A percentile compares a stretch with the other conserved stretches of the same genome.
Evolutionary conservation across 2,888 invertebrate species (phyloP).

Genomic region (Gastracanthus pulcherrimus): DNA sequence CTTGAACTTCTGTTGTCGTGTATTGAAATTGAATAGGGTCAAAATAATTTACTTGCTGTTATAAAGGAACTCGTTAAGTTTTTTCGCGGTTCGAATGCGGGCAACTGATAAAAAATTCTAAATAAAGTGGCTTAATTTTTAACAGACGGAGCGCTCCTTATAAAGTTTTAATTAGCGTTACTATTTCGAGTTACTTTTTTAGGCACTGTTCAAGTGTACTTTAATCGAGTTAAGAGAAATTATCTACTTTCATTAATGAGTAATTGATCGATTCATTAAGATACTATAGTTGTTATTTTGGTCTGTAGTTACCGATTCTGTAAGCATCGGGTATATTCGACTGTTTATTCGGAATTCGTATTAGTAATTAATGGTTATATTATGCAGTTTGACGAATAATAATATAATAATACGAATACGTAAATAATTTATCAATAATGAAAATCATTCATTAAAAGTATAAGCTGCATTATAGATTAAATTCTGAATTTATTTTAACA

Average conservation of each 20-base stretch:
- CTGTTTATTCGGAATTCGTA: background rate
- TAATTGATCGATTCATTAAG: conserved; percentile 37
- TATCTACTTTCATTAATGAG: conserved; percentile 41
- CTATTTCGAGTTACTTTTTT: conserved; percentile 18
- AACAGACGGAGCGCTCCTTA: background rate
- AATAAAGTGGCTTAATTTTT: background rate
- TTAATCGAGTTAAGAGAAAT: conserved; percentile 29
- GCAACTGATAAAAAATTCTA: background rate
- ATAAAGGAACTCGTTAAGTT: background rate
- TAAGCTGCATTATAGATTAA: no score
- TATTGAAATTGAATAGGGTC: background rate
- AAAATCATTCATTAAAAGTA: no score
- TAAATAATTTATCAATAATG: no score
- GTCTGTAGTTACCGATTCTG: background rate
- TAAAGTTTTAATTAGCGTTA: conserved; percentile 20
- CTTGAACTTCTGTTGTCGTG: background rate
- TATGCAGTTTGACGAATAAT: background rate
- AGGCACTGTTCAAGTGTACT: background rate
- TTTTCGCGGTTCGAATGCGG: background rate
- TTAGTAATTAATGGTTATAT: background rate
- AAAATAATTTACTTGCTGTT: background rate
- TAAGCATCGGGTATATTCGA: background rate
- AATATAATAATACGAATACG: background rate
- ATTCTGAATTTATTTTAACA: no score
- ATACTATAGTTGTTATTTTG: conserved; percentile 29